Percentiles rank a stretch among this genome's conserved stretches.
Evolutionary conservation across 2,888 invertebrate species (phyloP).

Genomic region (Caenorhabditis auriculariae): DNA sequence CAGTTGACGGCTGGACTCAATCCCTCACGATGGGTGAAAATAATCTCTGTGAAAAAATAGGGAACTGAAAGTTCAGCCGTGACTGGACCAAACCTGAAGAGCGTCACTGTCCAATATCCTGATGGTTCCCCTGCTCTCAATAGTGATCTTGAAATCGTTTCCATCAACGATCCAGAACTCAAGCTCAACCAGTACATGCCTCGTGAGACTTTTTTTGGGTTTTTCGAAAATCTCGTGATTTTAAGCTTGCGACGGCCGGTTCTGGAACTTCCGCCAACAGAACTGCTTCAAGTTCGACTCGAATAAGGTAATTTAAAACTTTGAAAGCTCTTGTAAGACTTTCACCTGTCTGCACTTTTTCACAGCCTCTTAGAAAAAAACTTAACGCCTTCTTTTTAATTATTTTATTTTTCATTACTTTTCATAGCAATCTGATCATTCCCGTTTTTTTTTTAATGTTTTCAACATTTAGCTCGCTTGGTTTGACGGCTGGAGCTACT

Average conservation of each 20-base stretch:
- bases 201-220: conserved; percentile 2
- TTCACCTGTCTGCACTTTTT: no score
- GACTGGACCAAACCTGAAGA: conserved; percentile 25
- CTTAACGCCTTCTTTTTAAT: no score
- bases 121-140: conserved; percentile 26
- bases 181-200: conserved; percentile 38
- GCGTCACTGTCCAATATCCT: conserved; percentile 30
- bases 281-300: conserved; percentile 16
- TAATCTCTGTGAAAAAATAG: not conserved
- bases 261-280: conserved; percentile 25
- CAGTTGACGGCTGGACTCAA: conserved; percentile 51
- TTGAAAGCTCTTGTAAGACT: no score
- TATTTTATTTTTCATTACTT: no score
- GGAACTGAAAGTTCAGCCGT: conserved; percentile 10
- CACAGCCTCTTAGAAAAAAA: no score
- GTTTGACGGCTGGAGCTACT: conserved; percentile 21
- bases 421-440: conserved; percentile 1
- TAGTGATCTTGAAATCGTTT: conserved; percentile 19
- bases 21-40: conserved; percentile 33
- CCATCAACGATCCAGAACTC: conserved; percentile 26
- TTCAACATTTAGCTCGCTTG: conserved; percentile 5
- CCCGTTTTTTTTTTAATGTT: conserved; percentile 2
- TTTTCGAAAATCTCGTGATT: not conserved
- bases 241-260: conserved; percentile 32
- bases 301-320: no score